Evolutionary conservation across 2,797 vertebrate genomes (phyloP), one percentile per base, ranked within the genome.

Genomic region (Danio aesculapii): DNA sequence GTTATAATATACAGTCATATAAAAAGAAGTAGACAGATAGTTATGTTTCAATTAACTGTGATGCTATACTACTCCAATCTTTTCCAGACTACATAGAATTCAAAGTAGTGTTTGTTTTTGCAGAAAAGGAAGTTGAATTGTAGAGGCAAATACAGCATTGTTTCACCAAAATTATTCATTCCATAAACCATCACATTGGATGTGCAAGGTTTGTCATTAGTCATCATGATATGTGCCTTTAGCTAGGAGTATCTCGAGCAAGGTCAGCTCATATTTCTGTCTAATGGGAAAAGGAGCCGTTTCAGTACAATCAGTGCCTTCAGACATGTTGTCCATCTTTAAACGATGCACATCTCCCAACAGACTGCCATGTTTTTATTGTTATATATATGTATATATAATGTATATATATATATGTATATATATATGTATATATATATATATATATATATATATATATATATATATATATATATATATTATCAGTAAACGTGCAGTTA

Each of bases 181-280:
- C 6, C 61, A 19, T 5, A 21, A 59, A 61, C 43, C 11, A 21
- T 70, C n/a, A 7, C 10, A 11, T 49, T 61, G 46, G 11, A 70
- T 78, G 55, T 14, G 46, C 46, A 70, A 43, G 30, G 55, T 14
- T 70, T 49, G 64, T 13, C 67, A 76, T 82, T 63, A 64, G 49
- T 71, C 74, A 82, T 63, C 19, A 71, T 77, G 43, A 77, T 55
- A 50, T 30, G 67, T 73, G 79, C 68, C 78, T 39, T 59, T 55
- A 73, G 69, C 53, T 19, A 66, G 21, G n/a, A 66, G 46, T 12
- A 71, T 71, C 39, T 50, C 41, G 11, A 19, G 52, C 69, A 78
- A 62, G 75, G 69, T 81, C 53, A 81, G 55, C 11, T 57, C 1
- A 16, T 39, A 19, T 67, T 55, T 53, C 21, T 72, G 59, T 81